Conservation (phyloP, 2,888 invertebrate species). For the Hydrotaea diabolus region DNA sequence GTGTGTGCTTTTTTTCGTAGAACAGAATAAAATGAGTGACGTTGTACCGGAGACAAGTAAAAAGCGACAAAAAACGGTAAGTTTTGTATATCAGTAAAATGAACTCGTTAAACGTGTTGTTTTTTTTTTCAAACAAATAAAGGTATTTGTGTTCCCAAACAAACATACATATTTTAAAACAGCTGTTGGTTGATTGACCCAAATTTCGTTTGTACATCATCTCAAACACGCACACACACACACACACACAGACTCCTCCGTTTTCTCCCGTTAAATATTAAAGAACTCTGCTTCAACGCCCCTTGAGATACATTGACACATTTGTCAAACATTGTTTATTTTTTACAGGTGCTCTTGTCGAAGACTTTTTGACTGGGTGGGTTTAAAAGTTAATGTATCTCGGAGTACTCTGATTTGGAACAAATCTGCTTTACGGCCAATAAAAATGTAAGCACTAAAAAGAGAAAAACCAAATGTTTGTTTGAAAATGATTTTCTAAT, state of each 20-base stretch:
- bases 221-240: background rate
- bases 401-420: too few species aligned
- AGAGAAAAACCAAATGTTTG: too few species aligned
- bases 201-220: background rate
- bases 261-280: background rate
- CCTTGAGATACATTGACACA: background rate
- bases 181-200: constrained; percentile 68
- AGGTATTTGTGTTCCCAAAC: too few species aligned
- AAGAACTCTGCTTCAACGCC: too few species aligned
- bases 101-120: background rate
- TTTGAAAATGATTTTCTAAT: too few species aligned
- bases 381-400: too few species aligned
- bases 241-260: background rate
- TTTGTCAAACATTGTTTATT: background rate
- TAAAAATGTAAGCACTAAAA: too few species aligned
- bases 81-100: constrained; percentile 52
- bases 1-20: background rate
- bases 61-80: constrained; percentile 76
- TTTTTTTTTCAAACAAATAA: background rate
- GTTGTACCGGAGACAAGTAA: constrained; percentile 74
- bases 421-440: too few species aligned
- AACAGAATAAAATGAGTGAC: constrained; percentile 71
- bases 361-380: too few species aligned
- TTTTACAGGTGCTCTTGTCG: background rate
- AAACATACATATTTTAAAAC: constrained; percentile 55